Percentiles rank a stretch among this genome's conserved stretches.
Evolutionary conservation across 2,797 vertebrate species (phyloP).

Genomic region (Harpagifer antarcticus): DNA sequence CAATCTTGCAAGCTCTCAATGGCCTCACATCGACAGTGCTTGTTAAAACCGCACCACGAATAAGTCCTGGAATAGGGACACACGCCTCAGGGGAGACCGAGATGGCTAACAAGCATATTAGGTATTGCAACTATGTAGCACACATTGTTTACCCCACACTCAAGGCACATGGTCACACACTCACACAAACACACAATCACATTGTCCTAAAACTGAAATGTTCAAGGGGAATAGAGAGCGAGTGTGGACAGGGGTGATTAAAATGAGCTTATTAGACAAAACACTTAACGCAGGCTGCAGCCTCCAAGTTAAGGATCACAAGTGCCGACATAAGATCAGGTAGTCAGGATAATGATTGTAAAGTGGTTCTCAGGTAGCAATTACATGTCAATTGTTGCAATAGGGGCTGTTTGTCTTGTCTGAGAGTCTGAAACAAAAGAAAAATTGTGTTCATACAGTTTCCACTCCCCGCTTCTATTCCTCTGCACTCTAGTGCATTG

Average conservation of each 20-base stretch:
- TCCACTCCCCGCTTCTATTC: constrained; percentile 52
- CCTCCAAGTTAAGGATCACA: constrained; percentile 55
- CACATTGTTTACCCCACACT: constrained; percentile 76
- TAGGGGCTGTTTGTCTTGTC: constrained; percentile 64
- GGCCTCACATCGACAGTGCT: constrained; percentile 79
- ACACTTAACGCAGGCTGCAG: constrained; percentile 49
- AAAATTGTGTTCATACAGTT: constrained; percentile 49
- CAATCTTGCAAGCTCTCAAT: constrained; percentile 78
- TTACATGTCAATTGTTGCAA: constrained; percentile 64
- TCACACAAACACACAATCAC: constrained; percentile 33
- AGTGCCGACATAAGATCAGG: constrained; percentile 65
- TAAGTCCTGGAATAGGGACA: constrained; percentile 77
- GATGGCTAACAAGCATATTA: constrained; percentile 83
- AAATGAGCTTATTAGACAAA: constrained; percentile 71
- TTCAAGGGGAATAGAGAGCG: constrained; percentile 31
- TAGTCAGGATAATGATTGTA: constrained; percentile 73
- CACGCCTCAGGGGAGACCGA: constrained; percentile 69
- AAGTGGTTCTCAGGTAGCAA: constrained; percentile 69
- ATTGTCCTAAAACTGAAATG: constrained; percentile 40
- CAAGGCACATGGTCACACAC: constrained; percentile 36
- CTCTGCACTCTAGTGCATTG: constrained; percentile 65
- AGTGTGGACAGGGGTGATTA: constrained; percentile 26
- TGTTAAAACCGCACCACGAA: constrained; percentile 81
- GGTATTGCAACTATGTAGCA: constrained; percentile 75
- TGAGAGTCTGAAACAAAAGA: constrained; percentile 65